These are phyloP conservation scores for Zophobas atratus DNA, from an alignment of 1,140 invertebrate genomes.

Conservation along the genomic window DNA sequence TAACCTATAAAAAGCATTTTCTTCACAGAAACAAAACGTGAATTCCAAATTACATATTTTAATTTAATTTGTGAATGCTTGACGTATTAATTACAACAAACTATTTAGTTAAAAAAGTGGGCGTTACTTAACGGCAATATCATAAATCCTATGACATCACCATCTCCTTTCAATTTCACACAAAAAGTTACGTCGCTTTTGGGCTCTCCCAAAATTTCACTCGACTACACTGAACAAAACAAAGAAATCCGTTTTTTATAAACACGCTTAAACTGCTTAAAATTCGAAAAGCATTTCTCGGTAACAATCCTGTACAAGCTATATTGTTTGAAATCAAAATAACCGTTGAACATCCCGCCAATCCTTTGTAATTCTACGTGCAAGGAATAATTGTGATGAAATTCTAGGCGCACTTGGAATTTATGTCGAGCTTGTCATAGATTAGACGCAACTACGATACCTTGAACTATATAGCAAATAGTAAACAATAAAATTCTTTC, in stretches of 20 bases:
- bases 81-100: too few relatives aligned
- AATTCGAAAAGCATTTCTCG: conserved; percentile 10
- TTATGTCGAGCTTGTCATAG: conserved; percentile 7
- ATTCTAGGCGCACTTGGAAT: background rate
- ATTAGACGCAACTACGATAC: background rate
- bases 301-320: conserved; percentile 9
- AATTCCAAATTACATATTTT: too few relatives aligned
- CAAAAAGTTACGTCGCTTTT: too few relatives aligned
- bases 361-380: conserved; percentile 21
- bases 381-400: conserved; percentile 13
- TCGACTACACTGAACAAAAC: conserved; percentile 1
- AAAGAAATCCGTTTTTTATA: conserved; percentile 13
- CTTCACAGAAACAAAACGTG: too few relatives aligned
- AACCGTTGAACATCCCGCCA: conserved; percentile 32
- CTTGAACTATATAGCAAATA: background rate
- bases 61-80: too few relatives aligned
- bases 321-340: conserved; percentile 19
- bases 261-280: conserved; percentile 17
- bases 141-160: too few relatives aligned
- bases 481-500: conserved; percentile 9
- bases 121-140: too few relatives aligned
- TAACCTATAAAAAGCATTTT: too few relatives aligned
- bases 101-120: too few relatives aligned
- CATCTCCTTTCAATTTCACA: too few relatives aligned
- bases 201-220: too few relatives aligned